phyloP scores from a whole-genome alignment of 2,797 vertebrate genomes.

The Hirundo rustica region DNA sequence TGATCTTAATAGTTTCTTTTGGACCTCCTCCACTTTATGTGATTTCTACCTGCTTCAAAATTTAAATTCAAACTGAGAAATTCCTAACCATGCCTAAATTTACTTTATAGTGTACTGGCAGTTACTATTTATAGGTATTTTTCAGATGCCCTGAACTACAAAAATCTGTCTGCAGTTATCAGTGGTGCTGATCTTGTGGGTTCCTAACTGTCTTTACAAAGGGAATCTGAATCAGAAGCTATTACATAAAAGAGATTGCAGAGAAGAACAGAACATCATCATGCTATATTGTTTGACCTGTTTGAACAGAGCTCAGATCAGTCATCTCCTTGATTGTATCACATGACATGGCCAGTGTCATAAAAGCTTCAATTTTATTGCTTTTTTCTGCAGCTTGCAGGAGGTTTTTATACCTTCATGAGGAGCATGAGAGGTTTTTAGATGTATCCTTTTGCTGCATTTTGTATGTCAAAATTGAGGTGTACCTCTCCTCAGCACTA shows the following conservation, averaged over 20 bases:
- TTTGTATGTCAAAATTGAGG: background rate
- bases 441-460: background rate
- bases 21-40: background rate
- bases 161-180: background rate
- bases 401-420: background rate
- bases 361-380: background rate
- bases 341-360: background rate
- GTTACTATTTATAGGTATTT: background rate
- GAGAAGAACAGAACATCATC: background rate
- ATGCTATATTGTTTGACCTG: background rate
- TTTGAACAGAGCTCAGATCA: background rate
- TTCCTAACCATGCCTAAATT: background rate
- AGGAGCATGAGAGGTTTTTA: background rate
- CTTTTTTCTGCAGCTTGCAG: background rate
- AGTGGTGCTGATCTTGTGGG: background rate
- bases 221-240: background rate
- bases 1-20: background rate
- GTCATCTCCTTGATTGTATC: background rate
- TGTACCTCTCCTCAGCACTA: background rate
- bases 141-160: background rate
- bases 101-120: background rate
- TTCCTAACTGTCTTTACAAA: background rate
- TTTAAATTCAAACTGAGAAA: background rate
- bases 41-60: background rate
- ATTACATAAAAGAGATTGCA: background rate